A percentile compares a stretch with the other conserved stretches of the same genome.
Evolutionary conservation across 2,113 vertebrate species (phyloP).

Genomic region (Boleophthalmus pectinirostris): DNA sequence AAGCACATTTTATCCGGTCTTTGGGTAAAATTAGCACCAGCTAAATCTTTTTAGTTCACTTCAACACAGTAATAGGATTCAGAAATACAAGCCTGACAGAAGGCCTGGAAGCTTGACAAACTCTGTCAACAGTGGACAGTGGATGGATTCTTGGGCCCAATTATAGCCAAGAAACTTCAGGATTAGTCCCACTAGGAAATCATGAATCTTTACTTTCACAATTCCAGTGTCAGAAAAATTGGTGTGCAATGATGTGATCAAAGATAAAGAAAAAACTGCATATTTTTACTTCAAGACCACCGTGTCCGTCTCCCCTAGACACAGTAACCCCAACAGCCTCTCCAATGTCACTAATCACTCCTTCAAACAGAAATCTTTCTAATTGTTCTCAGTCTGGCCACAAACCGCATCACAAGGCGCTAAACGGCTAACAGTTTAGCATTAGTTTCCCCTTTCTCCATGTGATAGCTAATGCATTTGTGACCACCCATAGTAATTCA

Average conservation of each 20-base stretch:
- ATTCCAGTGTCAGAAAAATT: constrained; percentile 61
- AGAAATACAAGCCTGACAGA: constrained; percentile 48
- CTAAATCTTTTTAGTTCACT: constrained; percentile 21
- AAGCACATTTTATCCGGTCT: constrained; percentile 14
- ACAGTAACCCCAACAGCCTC: constrained; percentile 38
- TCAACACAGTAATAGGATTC: constrained; percentile 40
- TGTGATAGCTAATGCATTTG: constrained; percentile 44
- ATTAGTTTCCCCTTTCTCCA: constrained; percentile 36
- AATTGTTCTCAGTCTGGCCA: constrained; percentile 54
- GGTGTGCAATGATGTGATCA: constrained; percentile 68
- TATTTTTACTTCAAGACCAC: constrained; percentile 49
- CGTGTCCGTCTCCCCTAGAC: constrained; percentile 17
- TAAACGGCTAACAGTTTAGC: constrained; percentile 24
- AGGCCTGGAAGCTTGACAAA: constrained; percentile 57
- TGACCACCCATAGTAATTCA: constrained; percentile 56
- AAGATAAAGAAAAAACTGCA: constrained; percentile 54
- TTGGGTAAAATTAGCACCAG: constrained; percentile 39
- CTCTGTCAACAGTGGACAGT: constrained; percentile 57
- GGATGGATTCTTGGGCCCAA: constrained; percentile 63
- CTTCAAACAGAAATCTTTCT: constrained; percentile 43
- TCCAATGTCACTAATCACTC: constrained; percentile 47
- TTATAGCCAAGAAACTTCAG: constrained; percentile 60
- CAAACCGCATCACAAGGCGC: constrained; percentile 49
- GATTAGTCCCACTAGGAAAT: constrained; percentile 59
- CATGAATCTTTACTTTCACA: constrained; percentile 63